Evolutionary conservation across 1,140 invertebrate species (phyloP).

Genomic region (Monomorium pharaonis): DNA sequence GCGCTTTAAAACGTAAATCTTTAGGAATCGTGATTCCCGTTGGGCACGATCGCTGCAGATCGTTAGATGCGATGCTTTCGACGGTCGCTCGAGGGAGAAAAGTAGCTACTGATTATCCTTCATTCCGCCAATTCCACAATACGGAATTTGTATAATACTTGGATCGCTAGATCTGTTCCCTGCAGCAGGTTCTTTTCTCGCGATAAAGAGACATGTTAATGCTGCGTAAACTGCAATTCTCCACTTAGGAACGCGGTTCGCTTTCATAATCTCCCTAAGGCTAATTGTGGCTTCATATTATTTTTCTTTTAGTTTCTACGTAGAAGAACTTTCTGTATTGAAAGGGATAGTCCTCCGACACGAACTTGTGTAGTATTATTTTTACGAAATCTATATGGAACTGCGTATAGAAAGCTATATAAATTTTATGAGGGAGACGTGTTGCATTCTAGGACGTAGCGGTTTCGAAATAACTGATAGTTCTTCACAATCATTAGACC

Average conservation of each 20-base stretch:
- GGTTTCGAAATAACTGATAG: constrained; percentile 24
- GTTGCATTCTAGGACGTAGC: constrained; percentile 36
- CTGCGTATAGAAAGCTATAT: neutral
- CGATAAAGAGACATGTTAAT: constrained; percentile 40
- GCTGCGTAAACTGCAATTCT: constrained; percentile 35
- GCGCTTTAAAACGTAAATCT: constrained; percentile 19
- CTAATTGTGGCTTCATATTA: constrained; percentile 18
- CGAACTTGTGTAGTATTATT: constrained; percentile 2
- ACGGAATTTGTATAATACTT: neutral
- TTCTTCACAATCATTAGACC: neutral
- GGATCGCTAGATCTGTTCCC: constrained; percentile 8
- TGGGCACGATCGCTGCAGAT: constrained; percentile 31
- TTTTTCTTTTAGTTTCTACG: neutral
- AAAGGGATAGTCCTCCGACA: neutral
- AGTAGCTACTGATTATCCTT: constrained; percentile 4
- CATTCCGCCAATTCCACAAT: neutral
- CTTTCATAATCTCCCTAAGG: constrained; percentile 41
- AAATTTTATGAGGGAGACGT: neutral
- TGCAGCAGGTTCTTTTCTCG: constrained; percentile 42
- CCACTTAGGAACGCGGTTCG: constrained; percentile 11
- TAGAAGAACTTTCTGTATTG: neutral
- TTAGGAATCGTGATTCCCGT: constrained; percentile 44
- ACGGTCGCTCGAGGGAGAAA: constrained; percentile 10
- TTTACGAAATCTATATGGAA: neutral
- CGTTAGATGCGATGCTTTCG: constrained; percentile 10